A percentile compares a stretch with the other conserved stretches of the same genome.
Conservation (phyloP, 2,888 invertebrate species). For the Conus canariensis region DNA sequence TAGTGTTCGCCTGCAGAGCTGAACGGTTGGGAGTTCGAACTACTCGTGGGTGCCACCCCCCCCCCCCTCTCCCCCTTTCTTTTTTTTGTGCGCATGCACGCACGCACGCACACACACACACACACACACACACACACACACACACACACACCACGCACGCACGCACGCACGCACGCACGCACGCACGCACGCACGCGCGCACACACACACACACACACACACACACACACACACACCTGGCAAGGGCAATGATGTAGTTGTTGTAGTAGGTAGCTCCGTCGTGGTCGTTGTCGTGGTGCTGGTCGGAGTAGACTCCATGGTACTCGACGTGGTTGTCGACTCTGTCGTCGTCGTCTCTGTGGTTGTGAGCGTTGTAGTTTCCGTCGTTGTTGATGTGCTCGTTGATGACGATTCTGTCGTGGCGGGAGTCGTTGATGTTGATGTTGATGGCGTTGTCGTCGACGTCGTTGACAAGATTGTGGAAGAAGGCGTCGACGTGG, state of each 20-base stretch:
- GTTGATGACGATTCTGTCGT: slow-evolving; percentile 11
- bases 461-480: background rate
- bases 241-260: background rate
- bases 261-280: background rate
- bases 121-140: too few species aligned
- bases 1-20: too few species aligned
- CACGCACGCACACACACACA: too few species aligned
- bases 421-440: background rate
- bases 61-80: too few species aligned
- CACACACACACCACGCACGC: too few species aligned
- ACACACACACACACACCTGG: background rate
- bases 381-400: background rate
- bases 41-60: too few species aligned
- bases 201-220: too few species aligned
- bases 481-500: slow-evolving; percentile 33
- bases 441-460: slow-evolving; percentile 24
- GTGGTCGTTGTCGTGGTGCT: background rate
- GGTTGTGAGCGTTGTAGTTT: slow-evolving; percentile 5
- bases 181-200: too few species aligned
- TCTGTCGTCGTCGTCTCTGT: background rate
- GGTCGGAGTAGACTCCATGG: background rate
- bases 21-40: too few species aligned
- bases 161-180: too few species aligned
- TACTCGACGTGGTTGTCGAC: slow-evolving; percentile 30
- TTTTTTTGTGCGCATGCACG: too few species aligned